phyloP scores from a whole-genome alignment of 2,888 invertebrate species.

The Abrostola triplasia region DNA sequence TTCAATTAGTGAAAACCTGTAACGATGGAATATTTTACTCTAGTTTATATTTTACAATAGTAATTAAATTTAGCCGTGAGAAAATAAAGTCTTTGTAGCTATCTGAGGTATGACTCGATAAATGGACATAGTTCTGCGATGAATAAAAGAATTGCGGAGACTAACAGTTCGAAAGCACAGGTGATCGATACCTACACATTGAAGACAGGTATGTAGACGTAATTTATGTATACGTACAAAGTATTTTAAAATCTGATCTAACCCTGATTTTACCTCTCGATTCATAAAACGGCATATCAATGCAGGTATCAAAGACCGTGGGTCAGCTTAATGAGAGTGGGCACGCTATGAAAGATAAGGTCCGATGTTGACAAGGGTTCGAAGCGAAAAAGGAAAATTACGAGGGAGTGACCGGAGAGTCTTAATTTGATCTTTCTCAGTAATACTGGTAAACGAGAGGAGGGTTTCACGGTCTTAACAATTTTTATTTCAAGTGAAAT shows the following conservation, averaged over 20 bases:
- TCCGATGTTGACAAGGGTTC: slow-evolving; percentile 79
- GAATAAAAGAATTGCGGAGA: too few relatives aligned
- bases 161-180: too few relatives aligned
- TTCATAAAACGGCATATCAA: slow-evolving; percentile 52
- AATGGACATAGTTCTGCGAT: too few relatives aligned
- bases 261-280: slow-evolving; percentile 37
- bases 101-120: too few relatives aligned
- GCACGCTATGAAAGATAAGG: slow-evolving; percentile 72
- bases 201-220: too few relatives aligned
- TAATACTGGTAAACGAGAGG: slow-evolving; percentile 68
- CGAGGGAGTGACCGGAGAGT: slow-evolving; percentile 72
- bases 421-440: slow-evolving; percentile 75
- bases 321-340: slow-evolving; percentile 76
- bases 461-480: slow-evolving; percentile 35
- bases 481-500: slow-evolving; percentile 48
- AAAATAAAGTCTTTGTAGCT: too few relatives aligned
- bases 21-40: too few relatives aligned
- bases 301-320: slow-evolving; percentile 66
- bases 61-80: too few relatives aligned
- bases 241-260: slow-evolving; percentile 4
- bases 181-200: too few relatives aligned
- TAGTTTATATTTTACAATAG: too few relatives aligned
- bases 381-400: slow-evolving; percentile 75
- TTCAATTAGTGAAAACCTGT: too few relatives aligned
- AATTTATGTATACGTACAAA: too few relatives aligned